Percentiles rank a stretch among this genome's conserved stretches.
phyloP scores from a whole-genome alignment of 1,140 invertebrate genomes.

The Steinernema khuongi region DNA sequence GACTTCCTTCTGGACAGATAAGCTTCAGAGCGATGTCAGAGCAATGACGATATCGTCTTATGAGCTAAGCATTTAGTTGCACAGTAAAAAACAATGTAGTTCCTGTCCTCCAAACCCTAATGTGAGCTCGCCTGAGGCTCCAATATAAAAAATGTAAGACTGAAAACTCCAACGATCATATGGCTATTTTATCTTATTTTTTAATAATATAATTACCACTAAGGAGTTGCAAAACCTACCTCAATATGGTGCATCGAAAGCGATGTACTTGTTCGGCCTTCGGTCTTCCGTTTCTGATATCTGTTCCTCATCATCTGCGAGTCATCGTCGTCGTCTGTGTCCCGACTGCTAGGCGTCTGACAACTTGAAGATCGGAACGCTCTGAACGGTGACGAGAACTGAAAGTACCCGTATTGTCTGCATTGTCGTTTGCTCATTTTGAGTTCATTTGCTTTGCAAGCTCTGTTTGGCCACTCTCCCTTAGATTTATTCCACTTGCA shows the following conservation, averaged over 20 bases:
- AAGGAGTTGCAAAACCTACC: neutral
- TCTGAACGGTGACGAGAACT: neutral
- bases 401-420: neutral
- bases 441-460: neutral
- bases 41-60: too few species aligned
- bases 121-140: too few species aligned
- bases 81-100: too few species aligned
- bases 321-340: neutral
- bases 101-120: too few species aligned
- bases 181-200: neutral
- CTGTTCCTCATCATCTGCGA: neutral
- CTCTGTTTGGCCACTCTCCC: neutral
- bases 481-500: neutral
- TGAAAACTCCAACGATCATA: neutral
- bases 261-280: neutral
- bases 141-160: too few species aligned
- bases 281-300: neutral
- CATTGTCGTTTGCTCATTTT: neutral
- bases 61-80: too few species aligned
- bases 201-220: neutral
- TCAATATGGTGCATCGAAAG: slow-evolving; percentile 4
- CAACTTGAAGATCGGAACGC: slow-evolving; percentile 1
- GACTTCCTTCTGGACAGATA: too few species aligned
- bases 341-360: neutral
- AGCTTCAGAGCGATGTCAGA: too few species aligned